A percentile compares a stretch with the other conserved stretches of the same genome.
phyloP scores from a whole-genome alignment of 2,113 vertebrate genomes.

The Burhinus bistriatus region DNA sequence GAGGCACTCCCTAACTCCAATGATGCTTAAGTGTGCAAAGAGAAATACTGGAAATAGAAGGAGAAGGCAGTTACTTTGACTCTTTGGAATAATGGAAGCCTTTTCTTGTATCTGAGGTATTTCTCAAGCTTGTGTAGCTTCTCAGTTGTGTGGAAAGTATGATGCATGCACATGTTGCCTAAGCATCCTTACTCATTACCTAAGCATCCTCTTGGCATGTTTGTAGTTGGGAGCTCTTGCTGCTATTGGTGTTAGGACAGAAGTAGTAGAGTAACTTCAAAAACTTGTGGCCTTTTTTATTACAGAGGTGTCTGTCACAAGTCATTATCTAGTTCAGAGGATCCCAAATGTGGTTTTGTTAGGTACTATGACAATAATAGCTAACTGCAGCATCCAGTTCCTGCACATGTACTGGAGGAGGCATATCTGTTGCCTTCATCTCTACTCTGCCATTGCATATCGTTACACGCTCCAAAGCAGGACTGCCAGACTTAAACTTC shows the following conservation, averaged over 20 bases:
- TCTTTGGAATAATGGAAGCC: not conserved
- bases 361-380: not conserved
- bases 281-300: not conserved
- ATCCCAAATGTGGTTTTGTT: not conserved
- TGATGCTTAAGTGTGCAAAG: not conserved
- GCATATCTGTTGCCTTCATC: not conserved
- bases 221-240: not conserved
- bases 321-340: not conserved
- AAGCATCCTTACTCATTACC: not conserved
- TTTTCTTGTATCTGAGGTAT: not conserved
- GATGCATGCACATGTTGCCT: fast-evolving
- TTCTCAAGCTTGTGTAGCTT: not conserved
- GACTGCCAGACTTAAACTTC: not conserved
- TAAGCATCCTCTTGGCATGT: not conserved
- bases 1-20: not conserved
- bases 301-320: not conserved
- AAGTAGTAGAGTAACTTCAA: not conserved
- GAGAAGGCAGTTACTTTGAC: not conserved
- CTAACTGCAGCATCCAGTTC: not conserved
- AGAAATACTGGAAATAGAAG: not conserved
- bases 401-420: not conserved
- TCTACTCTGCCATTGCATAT: not conserved
- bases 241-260: not conserved
- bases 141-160: not conserved
- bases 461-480: not conserved